Evolutionary conservation across 2,113 vertebrate genomes (phyloP), one percentile per base, ranked within the genome.

Genomic region (Callipepla californica): DNA sequence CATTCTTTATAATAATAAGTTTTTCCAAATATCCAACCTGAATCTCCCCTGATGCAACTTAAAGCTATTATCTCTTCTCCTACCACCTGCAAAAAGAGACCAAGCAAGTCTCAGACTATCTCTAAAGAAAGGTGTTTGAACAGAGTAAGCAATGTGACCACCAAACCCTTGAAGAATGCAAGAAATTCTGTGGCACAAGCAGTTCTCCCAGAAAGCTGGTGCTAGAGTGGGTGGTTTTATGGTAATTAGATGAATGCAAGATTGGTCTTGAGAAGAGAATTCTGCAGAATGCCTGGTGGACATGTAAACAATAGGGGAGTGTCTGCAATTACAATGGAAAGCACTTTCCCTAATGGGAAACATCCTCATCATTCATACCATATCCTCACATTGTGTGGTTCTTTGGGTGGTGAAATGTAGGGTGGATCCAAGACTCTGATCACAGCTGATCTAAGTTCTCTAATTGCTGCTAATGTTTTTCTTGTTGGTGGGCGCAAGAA

Each of bases 341-440:
- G 65, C 89, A 79, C 94, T 96, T 96, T 92, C 93, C 53, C 85
- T 96, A 83, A 87, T 93, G 47, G 72, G 90, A 91, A 94, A 87
- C 90, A 92, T 91, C 91, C 89, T 80, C 72, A 5, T 62, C 13
- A 21, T 65, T 34, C 59, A 55, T n/a, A 19, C 50, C 28, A 1
- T n/a, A 28, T 45, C 80, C 80, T 65, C 42, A 67, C n/a, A 0
- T 86, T 30, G 7, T 3, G 77, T 22, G 48, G 3, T 32, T 89
- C 68, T 32, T 67, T 0, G 53, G 45, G 34, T 88, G 91, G 14
- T 94, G 91, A 93, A 85, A 92, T 17, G 47, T 30, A 57, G 89
- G 72, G 30, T 9, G 51, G 61, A 40, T 88, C 82, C 75, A 9
- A 87, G 47, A 30, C 63, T 48, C 75, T 1, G 53, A 68, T 38